Base-by-base conservation (phyloP, 2,888 invertebrate genomes). In the Petrophora chlorosata region DNA sequence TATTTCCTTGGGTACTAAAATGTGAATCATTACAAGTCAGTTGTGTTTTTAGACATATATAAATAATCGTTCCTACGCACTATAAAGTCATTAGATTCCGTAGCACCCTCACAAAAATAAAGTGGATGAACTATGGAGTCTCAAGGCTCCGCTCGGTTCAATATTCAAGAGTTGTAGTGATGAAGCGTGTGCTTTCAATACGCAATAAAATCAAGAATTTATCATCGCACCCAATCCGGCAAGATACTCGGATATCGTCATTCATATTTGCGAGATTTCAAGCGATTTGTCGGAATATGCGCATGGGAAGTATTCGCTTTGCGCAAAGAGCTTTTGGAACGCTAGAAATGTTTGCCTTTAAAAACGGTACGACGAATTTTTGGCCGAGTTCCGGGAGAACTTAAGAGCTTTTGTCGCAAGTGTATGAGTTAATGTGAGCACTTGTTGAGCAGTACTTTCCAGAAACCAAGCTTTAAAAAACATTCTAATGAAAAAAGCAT, bases 81-180 rank as follows among this genome's bases (percentile, higher is more conserved):
- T 25, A 22, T 33, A 53, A 45, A 39, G 51, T 55, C 49, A 55
- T 49, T 32, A 39, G 16, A 26, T 48, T 49, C 38, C 15, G 39
- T 40, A 53, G 40, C 49, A 48, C 52, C 50, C 44, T 54, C 41
- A 46, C 51, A 59, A 47, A 67, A 64, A 67, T 62, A 68, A 67
- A 59, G 47, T 57, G 61, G 61, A 65, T 64, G 56, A 53, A 61
- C 46, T 59, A 54, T 59, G 63, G n/a, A 65, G 60, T 58, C 45
- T 67, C 74, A 70, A 66, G 65, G 67, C 38, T 30, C n/a, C n/a
- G n/a, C n/a, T 16, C n/a, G n/a, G 25, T 28, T 13, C 54, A 65
- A 61, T 67, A 67, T 65, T 69, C 53, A 57, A 62, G 53, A 60
- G 57, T 47, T 45, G 16, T 14, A 55, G 51, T 39, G 59, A 59